Evolutionary conservation across 2,113 vertebrate species (phyloP), one percentile per base, ranked within the genome.

Genomic region (Baryphthengus martii): DNA sequence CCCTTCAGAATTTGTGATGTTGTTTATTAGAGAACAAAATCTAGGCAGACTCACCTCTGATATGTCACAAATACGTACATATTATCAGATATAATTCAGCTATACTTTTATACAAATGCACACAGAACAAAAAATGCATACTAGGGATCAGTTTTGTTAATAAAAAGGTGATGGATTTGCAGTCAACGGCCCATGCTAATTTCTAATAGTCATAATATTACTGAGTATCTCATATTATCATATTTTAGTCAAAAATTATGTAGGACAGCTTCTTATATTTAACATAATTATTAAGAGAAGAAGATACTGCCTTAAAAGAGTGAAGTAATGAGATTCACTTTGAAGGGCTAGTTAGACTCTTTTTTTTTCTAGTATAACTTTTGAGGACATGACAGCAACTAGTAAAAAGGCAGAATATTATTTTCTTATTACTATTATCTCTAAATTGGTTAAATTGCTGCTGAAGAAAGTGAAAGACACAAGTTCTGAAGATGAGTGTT

Each of bases 371-470:
- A 11, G 3, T 21, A 28, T 28, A 79, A 82, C 13, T 88, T 89
- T n/a, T 53, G 31, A 85, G 8, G 42, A 68, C 29, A 68, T 75
- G 25, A 55, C 65, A 85, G 12, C 33, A 89, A 71, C 6, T 1
- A 20, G 21, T 45, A 72, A 81, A 75, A 83, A 85, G 19, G 9
- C 16, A 63, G 44, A 74, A 78, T 78, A 61, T 19, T 75, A 40
- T 82, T 94, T 93, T 91, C 44, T 39, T 91, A 61, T 85, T 82
- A 33, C 28, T 79, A 19, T 82, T 91, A 73, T 83, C n/a, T 91
- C 28, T 50, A 85, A 95, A 74, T 81, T 77, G 25, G 8, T 84
- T 89, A 89, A 91, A 87, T 67, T 89, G 42, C 33, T 90, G 18
- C 53, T 88, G 66, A 93, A 72, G n/a, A 85, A 26, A 87, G 8